These are phyloP conservation scores for Galerucella nymphaeae DNA, from an alignment of 2,888 invertebrate genomes.

Conservation along the genomic window DNA sequence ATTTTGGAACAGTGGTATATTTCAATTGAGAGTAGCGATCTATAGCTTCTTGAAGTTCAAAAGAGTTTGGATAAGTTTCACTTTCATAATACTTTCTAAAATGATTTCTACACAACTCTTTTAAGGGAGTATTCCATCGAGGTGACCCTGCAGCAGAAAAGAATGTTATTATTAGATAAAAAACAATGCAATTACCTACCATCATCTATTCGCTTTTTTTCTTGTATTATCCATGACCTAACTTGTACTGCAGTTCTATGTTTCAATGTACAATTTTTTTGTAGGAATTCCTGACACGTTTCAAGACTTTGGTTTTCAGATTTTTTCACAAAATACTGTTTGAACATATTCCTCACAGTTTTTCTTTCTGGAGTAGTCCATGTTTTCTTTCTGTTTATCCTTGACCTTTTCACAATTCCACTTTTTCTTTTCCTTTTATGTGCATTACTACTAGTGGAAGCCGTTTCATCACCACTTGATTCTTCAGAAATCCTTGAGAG, in stretches of 20 bases:
- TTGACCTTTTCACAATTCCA: neutral
- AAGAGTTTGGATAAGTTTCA: neutral
- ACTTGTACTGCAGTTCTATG: slow-evolving; percentile 4
- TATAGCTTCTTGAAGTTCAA: neutral
- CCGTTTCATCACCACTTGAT: neutral
- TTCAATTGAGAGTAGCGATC: neutral
- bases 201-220: neutral
- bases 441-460: neutral
- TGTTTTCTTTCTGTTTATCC: slow-evolving; percentile 8
- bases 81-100: slow-evolving; percentile 7
- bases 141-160: neutral
- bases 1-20: neutral
- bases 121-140: slow-evolving; percentile 10
- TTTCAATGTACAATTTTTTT: neutral
- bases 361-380: slow-evolving; percentile 24
- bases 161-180: neutral
- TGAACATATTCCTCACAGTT: slow-evolving; percentile 9
- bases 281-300: slow-evolving; percentile 7
- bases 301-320: neutral
- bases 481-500: neutral
- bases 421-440: too few species aligned
- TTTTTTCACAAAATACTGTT: neutral
- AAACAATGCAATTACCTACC: neutral
- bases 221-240: slow-evolving; percentile 5
- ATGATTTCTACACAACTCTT: neutral